Base-by-base conservation (phyloP, 1,140 invertebrate species). In the Trypoxylus dichotomus region DNA sequence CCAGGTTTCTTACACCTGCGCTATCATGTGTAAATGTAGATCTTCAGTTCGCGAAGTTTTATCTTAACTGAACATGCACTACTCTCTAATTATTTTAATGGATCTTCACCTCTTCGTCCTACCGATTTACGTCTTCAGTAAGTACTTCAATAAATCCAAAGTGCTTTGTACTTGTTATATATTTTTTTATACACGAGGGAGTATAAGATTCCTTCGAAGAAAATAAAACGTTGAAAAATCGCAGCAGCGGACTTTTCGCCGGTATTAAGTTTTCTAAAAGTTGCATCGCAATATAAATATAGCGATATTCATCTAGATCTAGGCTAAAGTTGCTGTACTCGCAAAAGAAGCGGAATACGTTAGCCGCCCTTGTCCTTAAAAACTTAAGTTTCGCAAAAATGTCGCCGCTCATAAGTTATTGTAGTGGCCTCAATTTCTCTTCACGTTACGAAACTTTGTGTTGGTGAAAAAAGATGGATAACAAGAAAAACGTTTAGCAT, bases 211-310 rank as follows among this genome's bases (percentile, higher is more conserved):
- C 27, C 13, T 8, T 10, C 24, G 60, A 29, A 29, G 21, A 29
- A 29, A 68, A 68, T 27, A 68, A 68, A 24, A 68, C 32, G 13
- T 24, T 10, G 2, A 54, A 68, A 11, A 15, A 29, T 24, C 60
- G 24, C 60, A 29, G 24, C 60, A 29, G 24, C 60, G 27, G 60
- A 68, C 60, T 68, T 68, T 68, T 68, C 60, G 60, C 25, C 24
- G 8, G 25, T 68, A 68, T 68, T 68, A 68, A 68, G 60, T 68
- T 68, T 68, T 24, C 60, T 24, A 3, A 68, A 68, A 68, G 60
- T 68, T 68, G 60, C 60, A 68, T 68, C 21, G 24, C 60, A 68
- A 68, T 68, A 68, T 68, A 68, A 68, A 68, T 68, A 68, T 68
- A 68, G 19, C 24, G 60, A 68, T 68, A 68, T 68, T 68, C 60